These are phyloP conservation scores for Leptinotarsa rubiginosa DNA, from an alignment of 2,888 invertebrate genomes.

Conservation along the genomic window DNA sequence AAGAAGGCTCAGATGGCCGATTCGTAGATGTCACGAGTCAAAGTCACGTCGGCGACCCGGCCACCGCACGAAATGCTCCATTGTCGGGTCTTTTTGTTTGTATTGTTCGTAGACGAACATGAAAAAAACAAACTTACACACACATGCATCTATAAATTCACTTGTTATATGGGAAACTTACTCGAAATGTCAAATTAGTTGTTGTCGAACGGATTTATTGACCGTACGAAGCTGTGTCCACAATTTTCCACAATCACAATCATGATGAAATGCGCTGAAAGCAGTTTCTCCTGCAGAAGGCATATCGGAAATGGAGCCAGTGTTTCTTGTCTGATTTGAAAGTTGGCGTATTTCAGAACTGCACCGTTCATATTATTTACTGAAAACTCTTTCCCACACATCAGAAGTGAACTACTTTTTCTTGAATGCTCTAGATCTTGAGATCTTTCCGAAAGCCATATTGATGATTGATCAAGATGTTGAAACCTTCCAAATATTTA, in stretches of 20 bases:
- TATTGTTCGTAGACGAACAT: slow-evolving; percentile 34
- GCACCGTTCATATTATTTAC: too few relatives aligned
- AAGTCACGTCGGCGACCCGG: slow-evolving; percentile 57
- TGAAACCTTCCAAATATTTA: too few relatives aligned
- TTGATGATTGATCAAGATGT: too few relatives aligned
- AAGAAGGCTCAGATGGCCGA: slow-evolving; percentile 51
- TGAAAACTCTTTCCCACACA: too few relatives aligned
- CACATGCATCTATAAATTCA: slow-evolving; percentile 40
- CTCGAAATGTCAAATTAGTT: slow-evolving; percentile 40
- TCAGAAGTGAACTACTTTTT: too few relatives aligned
- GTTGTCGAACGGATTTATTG: slow-evolving; percentile 30
- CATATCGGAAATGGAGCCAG: too few relatives aligned
- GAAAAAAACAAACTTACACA: slow-evolving; percentile 31
- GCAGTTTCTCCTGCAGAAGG: too few relatives aligned
- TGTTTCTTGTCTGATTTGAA: too few relatives aligned
- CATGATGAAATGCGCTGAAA: slow-evolving; percentile 5
- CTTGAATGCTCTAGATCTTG: not conserved
- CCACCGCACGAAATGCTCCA: slow-evolving; percentile 53
- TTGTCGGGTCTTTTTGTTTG: slow-evolving; percentile 44
- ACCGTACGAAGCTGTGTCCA: slow-evolving; percentile 24
- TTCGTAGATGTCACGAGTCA: slow-evolving; percentile 57
- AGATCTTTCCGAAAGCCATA: not conserved
- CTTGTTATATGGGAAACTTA: slow-evolving; percentile 36
- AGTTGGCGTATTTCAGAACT: too few relatives aligned
- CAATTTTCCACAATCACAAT: slow-evolving; percentile 28